phyloP scores from a whole-genome alignment of 2,888 invertebrate genomes.

The Griposia aprilina region DNA sequence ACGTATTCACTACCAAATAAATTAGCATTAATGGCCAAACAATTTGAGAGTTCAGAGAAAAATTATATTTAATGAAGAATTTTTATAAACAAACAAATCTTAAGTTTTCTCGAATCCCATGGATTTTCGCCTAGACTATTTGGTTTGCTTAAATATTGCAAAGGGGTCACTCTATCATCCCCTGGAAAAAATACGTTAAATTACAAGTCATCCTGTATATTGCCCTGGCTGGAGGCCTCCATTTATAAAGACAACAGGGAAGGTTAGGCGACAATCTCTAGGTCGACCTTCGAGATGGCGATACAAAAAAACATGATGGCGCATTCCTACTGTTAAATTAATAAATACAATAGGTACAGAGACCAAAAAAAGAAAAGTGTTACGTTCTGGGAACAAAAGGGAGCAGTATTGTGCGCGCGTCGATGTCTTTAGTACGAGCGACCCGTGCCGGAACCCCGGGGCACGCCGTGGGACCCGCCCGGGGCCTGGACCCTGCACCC shows the following conservation, averaged over 20 bases:
- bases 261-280: neutral
- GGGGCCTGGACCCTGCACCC: neutral
- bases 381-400: constrained; percentile 1
- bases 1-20: neutral
- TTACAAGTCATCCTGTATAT: neutral
- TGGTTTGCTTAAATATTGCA: neutral
- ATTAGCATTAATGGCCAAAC: neutral
- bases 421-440: constrained; percentile 53
- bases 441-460: neutral
- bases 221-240: neutral
- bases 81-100: neutral
- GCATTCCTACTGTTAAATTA: too few species aligned
- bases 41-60: neutral
- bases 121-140: neutral
- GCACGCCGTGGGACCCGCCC: too few species aligned
- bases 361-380: neutral
- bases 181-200: neutral
- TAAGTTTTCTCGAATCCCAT: neutral
- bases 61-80: neutral
- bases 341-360: neutral
- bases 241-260: neutral
- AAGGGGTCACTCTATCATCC: neutral
- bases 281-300: neutral
- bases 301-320: too few species aligned
- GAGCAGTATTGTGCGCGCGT: constrained; percentile 35